phyloP scores from a whole-genome alignment of 2,113 vertebrate genomes.

The Carassius gibelio region DNA sequence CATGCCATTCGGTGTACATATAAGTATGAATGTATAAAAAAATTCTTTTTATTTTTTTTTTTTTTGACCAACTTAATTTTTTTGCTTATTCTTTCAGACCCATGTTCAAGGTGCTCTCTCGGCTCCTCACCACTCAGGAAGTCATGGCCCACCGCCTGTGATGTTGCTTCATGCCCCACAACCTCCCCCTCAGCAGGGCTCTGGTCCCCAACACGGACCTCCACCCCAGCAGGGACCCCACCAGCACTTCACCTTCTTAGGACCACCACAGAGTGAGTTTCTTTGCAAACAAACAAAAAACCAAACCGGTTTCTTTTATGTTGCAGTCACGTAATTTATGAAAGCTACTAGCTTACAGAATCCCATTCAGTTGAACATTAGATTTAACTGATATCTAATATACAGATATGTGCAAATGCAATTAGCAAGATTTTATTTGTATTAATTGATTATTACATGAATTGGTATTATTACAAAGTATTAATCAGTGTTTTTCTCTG shows the following conservation, averaged over 20 bases:
- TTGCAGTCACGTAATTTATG: too few relatives aligned
- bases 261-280: constrained; percentile 81
- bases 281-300: too few relatives aligned
- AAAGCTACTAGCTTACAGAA: too few relatives aligned
- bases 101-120: constrained; percentile 85
- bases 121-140: constrained; percentile 84
- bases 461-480: too few relatives aligned
- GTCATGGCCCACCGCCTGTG: constrained; percentile 83
- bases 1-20: too few relatives aligned
- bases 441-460: not conserved
- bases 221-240: constrained; percentile 82
- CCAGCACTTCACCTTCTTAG: constrained; percentile 88
- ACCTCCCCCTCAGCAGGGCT: constrained; percentile 80
- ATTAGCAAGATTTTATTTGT: not conserved
- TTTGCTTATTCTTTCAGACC: constrained; percentile 70
- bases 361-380: too few relatives aligned
- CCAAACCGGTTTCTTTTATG: too few relatives aligned
- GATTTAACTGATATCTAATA: not conserved
- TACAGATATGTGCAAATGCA: not conserved
- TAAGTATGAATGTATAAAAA: too few relatives aligned
- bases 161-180: constrained; percentile 85
- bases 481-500: constrained; percentile 49
- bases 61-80: not conserved
- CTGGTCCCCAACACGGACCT: constrained; percentile 79
- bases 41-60: too few relatives aligned